Base-by-base conservation (phyloP, 2,797 vertebrate species). In the Agapornis canus region DNA sequence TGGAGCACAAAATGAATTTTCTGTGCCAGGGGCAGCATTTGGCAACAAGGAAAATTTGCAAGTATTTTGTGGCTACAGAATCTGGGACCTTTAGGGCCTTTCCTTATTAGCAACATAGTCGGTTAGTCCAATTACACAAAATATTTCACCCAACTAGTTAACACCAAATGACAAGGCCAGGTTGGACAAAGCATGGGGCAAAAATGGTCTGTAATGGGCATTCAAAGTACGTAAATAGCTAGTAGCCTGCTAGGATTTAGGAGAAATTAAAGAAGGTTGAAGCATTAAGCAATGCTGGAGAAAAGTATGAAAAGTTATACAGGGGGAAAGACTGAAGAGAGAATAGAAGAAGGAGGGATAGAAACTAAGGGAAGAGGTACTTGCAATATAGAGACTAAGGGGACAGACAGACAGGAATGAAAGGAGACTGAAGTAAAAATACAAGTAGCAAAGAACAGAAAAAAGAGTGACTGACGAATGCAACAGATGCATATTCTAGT, bases 1-100 rank as follows among this genome's bases (percentile, higher is more conserved):
- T 95, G 86, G 95, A 95, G 93, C 93, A 92, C 84, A 96, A 95
- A 96, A 95, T 91, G 45, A 73, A 78, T 96, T 94, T 95, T 92
- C 18, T 94, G 52, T 94, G 82, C 95, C 92, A 92, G 90, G n/a
- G 89, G 86, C 89, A 89, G 61, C 76, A 59, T 87, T 94, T 93
- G 76, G 25, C 3, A 35, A 89, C 45, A 91, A 43, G 69, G 12
- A 87, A 95, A 80, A 87, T 93, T 91, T 95, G 47, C 22, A 40
- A 95, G 69, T 87, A 69, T 89, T 95, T 92, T 89, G 49, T 87
- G 65, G 65, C 45, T 87, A 75, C 9, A 57, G 84, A 80, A 82
- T 86, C 86, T 71, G 68, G 63, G 45, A 87, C 89, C 83, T 94
- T 89, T 82, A 87, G 76, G 90, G 86, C 42, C 85, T 51, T 89